Base-by-base conservation (phyloP, 2,113 vertebrate genomes). In the Alligator mississippiensis region DNA sequence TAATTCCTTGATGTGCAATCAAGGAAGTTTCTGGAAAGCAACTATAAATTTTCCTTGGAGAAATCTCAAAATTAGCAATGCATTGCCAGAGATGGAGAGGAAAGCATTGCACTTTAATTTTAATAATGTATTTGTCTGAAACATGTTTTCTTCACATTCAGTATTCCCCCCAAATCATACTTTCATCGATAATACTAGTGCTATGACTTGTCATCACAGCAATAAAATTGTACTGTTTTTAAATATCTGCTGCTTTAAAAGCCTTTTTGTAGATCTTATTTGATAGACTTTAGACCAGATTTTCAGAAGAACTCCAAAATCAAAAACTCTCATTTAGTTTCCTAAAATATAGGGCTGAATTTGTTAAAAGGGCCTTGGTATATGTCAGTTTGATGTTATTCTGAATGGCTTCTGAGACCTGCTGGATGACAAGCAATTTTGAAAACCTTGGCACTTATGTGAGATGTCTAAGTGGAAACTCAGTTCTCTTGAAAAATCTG, bases 221-320 rank as follows among this genome's bases (percentile, higher is more conserved):
- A 93, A 64, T 75, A 79, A 38, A 61, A 58, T 4, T 72, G 93
- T 85, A 62, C 57, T 62, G 57, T 34, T 93, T 86, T 92, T 64
- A 84, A 83, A 60, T 93, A 77, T 57, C 72, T 93, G 60, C 70
- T 64, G 74, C 82, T 83, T 68, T n/a, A 34, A 76, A 47, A 58
- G 61, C 83, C 81, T 74, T 79, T 90, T 1, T 2, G 61, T 95
- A 68, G 74, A 90, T 10, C 25, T 88, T 5, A 3, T 91, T 93
- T 90, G 66, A 47, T 47, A 74, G 3, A 11, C 34, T 13, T 14
- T 74, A 74, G 11, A 6, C 6, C 34, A 74, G 30, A 74, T 91
- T 96, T 96, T 89, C 77, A 77, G 58, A 88, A 24, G 19, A 80
- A 77, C 89, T 96, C 90, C 78, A 63, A 94, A 93, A 28, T 38